Conservation (phyloP, 2,797 vertebrate genomes). For the Tympanoctomys barrerae region DNA sequence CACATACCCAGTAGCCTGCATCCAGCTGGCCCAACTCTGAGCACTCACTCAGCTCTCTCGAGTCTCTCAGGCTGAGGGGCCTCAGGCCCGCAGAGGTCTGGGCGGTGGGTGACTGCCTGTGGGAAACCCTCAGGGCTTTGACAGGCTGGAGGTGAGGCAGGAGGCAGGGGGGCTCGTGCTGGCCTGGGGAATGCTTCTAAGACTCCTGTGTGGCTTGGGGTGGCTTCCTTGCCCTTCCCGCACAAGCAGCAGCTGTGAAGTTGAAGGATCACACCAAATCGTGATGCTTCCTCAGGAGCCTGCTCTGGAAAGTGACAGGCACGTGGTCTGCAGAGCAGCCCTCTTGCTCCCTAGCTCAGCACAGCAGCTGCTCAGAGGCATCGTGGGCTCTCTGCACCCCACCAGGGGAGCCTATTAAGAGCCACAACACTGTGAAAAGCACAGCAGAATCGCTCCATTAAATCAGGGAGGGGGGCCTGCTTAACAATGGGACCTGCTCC, state of each 20-base stretch:
- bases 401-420: constrained; percentile 77
- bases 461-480: not conserved
- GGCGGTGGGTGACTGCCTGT: not conserved
- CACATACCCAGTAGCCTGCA: not conserved
- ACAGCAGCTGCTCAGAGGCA: constrained; percentile 74
- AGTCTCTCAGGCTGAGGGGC: not conserved
- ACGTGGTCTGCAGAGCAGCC: constrained; percentile 52
- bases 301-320: constrained; percentile 69
- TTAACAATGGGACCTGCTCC: constrained; percentile 21
- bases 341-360: not conserved
- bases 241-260: constrained; percentile 72
- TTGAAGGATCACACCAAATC: constrained; percentile 55
- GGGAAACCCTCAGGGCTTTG: not conserved
- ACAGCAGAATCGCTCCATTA: constrained; percentile 63
- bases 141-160: not conserved
- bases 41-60: not conserved
- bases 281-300: constrained; percentile 57
- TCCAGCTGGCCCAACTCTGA: not conserved
- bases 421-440: constrained; percentile 67
- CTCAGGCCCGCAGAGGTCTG: not conserved
- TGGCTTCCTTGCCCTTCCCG: not conserved
- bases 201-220: not conserved
- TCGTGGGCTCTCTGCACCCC: constrained; percentile 47
- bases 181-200: not conserved
- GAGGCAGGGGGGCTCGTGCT: not conserved